Conservation (phyloP, 2,888 invertebrate species). For the Drosophila infuscata region DNA sequence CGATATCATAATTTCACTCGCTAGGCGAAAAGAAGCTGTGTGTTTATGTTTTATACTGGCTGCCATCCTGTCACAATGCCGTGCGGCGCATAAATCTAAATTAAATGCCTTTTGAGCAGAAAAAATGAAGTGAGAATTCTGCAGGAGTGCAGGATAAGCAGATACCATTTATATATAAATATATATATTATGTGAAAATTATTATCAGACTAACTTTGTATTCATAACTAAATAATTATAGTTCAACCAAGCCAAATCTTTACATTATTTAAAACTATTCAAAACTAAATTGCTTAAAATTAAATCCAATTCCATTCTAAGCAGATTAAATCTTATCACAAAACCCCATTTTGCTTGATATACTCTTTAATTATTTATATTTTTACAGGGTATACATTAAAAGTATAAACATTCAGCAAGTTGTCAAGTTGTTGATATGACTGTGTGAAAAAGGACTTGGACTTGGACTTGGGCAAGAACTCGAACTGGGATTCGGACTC, state of each 20-base stretch:
- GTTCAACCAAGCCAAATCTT: background rate
- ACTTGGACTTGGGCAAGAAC: slow-evolving; percentile 9
- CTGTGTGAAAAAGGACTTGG: slow-evolving; percentile 38
- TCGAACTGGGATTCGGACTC: background rate
- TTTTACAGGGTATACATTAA: slow-evolving; percentile 2
- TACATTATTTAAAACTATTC: background rate
- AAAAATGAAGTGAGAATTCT: slow-evolving; percentile 23
- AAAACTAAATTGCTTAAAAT: background rate
- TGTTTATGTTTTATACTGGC: slow-evolving; percentile 60
- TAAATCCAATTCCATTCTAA: background rate
- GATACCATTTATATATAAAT: background rate
- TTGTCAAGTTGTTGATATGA: slow-evolving; percentile 66
- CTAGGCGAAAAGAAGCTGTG: slow-evolving; percentile 57
- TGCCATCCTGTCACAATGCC: slow-evolving; percentile 71
- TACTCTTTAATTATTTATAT: background rate
- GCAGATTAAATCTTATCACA: background rate
- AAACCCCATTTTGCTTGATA: background rate
- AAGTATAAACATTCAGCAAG: slow-evolving; percentile 62
- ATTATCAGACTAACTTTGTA: background rate
- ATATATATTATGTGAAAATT: background rate
- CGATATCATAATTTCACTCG: slow-evolving; percentile 71
- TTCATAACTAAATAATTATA: background rate
- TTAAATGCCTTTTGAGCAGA: slow-evolving; percentile 76
- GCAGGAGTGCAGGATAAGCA: background rate
- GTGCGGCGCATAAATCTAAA: slow-evolving; percentile 80